Conservation (phyloP, 2,888 invertebrate genomes). For the Phortica magna region DNA sequence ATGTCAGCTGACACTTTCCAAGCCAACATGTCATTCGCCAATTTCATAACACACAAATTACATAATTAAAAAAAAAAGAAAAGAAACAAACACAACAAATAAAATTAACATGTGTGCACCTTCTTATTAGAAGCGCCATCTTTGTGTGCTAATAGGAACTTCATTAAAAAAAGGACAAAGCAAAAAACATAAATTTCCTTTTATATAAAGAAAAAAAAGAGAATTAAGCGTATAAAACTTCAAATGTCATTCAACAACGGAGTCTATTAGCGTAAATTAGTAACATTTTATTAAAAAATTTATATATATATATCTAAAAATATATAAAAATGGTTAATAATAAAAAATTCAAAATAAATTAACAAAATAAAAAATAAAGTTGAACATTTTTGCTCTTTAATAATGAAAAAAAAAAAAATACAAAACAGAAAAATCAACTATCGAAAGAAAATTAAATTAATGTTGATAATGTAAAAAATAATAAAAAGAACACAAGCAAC, state of each 20-base stretch:
- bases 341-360: slow-evolving; percentile 55
- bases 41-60: background rate
- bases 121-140: background rate
- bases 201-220: slow-evolving; percentile 41
- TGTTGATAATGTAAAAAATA: slow-evolving; percentile 21
- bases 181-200: slow-evolving; percentile 32
- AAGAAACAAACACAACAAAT: slow-evolving; percentile 9
- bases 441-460: background rate
- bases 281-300: slow-evolving; percentile 41
- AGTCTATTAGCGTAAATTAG: slow-evolving; percentile 73
- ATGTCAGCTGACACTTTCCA: background rate
- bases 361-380: slow-evolving; percentile 50
- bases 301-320: slow-evolving; percentile 35
- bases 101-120: slow-evolving; percentile 12
- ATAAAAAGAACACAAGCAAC: slow-evolving; percentile 32
- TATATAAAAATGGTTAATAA: slow-evolving; percentile 40
- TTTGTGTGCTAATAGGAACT: background rate
- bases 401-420: slow-evolving; percentile 11
- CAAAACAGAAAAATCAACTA: slow-evolving; percentile 20
- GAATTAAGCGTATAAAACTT: slow-evolving; percentile 38
- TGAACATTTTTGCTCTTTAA: slow-evolving; percentile 49
- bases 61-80: slow-evolving; percentile 2
- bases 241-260: slow-evolving; percentile 63
- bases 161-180: slow-evolving; percentile 8
- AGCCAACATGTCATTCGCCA: background rate